Conservation (phyloP, 2,113 vertebrate species). For the Pongo pygmaeus region DNA sequence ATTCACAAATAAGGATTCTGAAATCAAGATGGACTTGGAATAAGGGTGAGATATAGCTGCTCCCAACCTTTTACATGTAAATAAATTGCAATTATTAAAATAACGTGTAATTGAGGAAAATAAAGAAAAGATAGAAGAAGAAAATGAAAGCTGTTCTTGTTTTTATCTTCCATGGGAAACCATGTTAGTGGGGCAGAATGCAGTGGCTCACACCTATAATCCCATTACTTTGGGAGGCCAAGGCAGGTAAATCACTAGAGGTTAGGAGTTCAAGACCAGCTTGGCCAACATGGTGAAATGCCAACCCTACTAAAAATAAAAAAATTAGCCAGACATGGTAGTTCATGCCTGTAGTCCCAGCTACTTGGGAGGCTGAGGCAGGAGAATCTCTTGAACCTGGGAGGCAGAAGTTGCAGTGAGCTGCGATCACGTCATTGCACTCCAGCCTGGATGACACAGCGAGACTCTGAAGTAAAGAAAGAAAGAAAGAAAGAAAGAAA, state of each 20-base stretch:
- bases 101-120: neutral
- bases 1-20: neutral
- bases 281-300: neutral
- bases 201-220: neutral
- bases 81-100: constrained; percentile 22
- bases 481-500: too few relatives aligned
- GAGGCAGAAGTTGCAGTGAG: neutral
- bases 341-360: neutral
- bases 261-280: neutral
- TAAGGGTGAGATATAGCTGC: neutral
- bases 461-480: neutral
- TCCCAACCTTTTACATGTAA: neutral
- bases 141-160: neutral
- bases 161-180: neutral
- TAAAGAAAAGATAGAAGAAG: neutral
- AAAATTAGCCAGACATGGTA: neutral
- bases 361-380: neutral
- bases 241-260: neutral
- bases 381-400: neutral
- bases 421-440: neutral
- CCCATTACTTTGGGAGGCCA: neutral
- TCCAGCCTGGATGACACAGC: neutral
- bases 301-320: neutral
- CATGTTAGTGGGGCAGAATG: neutral
- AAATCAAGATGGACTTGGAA: neutral